These are phyloP conservation scores for Bos indicus DNA, from an alignment of 2,113 vertebrate species.

Conservation along the genomic window DNA sequence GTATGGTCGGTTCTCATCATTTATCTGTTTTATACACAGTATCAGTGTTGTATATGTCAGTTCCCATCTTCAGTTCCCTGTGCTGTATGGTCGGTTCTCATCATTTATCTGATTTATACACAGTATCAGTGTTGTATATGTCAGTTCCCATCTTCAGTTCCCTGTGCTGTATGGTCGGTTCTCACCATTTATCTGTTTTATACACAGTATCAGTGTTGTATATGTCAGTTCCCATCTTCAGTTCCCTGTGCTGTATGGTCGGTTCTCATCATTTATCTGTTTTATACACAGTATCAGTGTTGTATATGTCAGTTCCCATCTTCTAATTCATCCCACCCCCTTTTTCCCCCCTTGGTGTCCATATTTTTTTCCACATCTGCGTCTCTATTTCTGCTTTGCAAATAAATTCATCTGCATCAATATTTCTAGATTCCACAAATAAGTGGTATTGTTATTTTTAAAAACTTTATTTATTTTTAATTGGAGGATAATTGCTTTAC, in stretches of 20 bases:
- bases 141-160: no score
- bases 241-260: no score
- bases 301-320: neutral
- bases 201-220: neutral
- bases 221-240: no score
- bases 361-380: neutral
- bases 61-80: no score
- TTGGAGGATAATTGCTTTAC: neutral
- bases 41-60: neutral
- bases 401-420: neutral
- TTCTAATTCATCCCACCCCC: neutral
- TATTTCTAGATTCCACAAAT: neutral
- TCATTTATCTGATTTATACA: neutral
- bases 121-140: neutral
- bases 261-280: no score
- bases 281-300: neutral
- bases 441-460: neutral
- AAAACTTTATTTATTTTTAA: neutral
- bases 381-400: neutral
- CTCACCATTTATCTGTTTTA: neutral
- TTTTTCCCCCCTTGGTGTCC: neutral
- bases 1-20: rapidly evolving
- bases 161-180: rapidly evolving
- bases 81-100: rapidly evolving
- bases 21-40: neutral